Evolutionary conservation across 2,888 invertebrate genomes (phyloP), one percentile per base, ranked within the genome.

Genomic region (Teleogryllus oceanicus): DNA sequence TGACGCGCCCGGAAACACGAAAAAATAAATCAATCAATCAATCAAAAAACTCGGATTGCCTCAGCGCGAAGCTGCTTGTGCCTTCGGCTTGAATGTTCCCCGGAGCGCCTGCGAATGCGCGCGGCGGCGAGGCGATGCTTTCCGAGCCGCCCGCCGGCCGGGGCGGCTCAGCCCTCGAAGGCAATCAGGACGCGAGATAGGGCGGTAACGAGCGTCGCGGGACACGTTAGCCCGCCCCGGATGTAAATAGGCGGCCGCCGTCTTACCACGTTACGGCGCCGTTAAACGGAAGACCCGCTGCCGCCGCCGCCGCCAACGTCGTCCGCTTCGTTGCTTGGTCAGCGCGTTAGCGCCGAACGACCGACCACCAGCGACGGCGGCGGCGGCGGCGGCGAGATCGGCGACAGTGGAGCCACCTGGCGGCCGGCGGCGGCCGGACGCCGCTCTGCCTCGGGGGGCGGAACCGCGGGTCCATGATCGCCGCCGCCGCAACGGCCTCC

Each of bases 141-240:
- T 4, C 24, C 0, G 4, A 37, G 24, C 5, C 5, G 4, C 24
- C 24, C 24, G 24, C 24, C 24, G 37, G 37, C 37, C 8, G 37
- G 8, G 37, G 37, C 37, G 37, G 37, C 62, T 16, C 16, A 62
- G 62, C 62, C 62, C 62, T 62, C 62, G 62, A 62, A 62, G 62
- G 62, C 62, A 62, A 62, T 62, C 62, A 62, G 62, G 62, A n/a
- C 62, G 62, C 62, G 62, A 62, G 62, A 62, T 62, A 62, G 62
- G 62, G 62, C 13, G 62, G 62, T 62, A 62, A 62, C 62, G 62
- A 62, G 62, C 62, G n/a, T n/a, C 62, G n/a, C 62, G 62, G 62
- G 62, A 62, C 62, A n/a, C 62, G 62, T 62, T 62, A 62, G 62
- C n/a, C 62, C 62, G 62, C 62, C 62, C 62, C 62, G 62, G 62